Base-by-base conservation (phyloP, 2,888 invertebrate genomes). In the Hedya salicella region DNA sequence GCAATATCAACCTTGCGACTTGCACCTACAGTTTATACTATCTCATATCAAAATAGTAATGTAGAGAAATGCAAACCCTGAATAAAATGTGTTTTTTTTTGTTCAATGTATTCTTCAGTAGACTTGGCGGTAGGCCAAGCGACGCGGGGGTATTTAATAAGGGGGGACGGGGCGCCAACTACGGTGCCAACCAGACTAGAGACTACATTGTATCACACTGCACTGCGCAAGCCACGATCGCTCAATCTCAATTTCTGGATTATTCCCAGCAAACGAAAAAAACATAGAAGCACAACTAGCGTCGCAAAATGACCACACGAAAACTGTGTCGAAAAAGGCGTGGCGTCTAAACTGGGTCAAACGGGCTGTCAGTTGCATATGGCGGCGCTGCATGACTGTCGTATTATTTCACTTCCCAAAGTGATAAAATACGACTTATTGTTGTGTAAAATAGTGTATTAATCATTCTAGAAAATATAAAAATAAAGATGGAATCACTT, bases 91-190 rank as follows among this genome's bases (percentile, higher is more conserved):
- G 50, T n/a, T 44, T 32, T 59, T 56, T 63, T 25, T 54, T 32
- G 25, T 19, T 54, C 48, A 40, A 39, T 65, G 65, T 48, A 59
- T 65, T 65, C 25, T 59, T 60, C 25, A 52, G 59, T n/a, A 59
- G 59, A 44, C 19, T 53, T 65, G 65, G 65, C 65, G 25, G 1
- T 8, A 42, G 30, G 59, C 65, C 65, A 65, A n/a, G 36, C 13
- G 36, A 21, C 32, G 49, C 30, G 21, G n/a, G 36, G 57, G 32
- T 6, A 46, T 59, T 50, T 30, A 16, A 42, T 40, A 6, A 9
- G 49, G 16, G 16, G 44, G 36, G 49, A 16, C 21, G 21, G 36
- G 42, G 44, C 42, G 54, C 30, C 16, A 11, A 30, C 16, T 17
- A 13, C 6, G 39, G 25, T 59, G 64, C 52, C 57, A 44, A 42